phyloP scores from a whole-genome alignment of 2,113 vertebrate species.

The Heterocephalus glaber region DNA sequence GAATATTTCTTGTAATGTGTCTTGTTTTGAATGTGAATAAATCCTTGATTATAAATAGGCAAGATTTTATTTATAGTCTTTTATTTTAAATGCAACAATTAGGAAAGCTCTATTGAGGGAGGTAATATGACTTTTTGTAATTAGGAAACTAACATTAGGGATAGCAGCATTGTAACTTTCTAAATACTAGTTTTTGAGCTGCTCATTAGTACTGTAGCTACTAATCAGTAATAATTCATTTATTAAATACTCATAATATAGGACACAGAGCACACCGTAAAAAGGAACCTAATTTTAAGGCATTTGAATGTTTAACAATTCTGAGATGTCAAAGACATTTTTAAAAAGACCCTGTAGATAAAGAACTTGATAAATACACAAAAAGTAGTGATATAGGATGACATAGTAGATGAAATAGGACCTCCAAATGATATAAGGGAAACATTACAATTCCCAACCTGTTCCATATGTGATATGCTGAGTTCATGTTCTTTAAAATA shows the following conservation, averaged over 20 bases:
- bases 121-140: background rate
- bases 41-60: background rate
- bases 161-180: background rate
- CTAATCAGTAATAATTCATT: background rate
- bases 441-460: too few species aligned
- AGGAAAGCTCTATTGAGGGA: background rate
- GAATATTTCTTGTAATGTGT: background rate
- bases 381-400: background rate
- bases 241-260: background rate
- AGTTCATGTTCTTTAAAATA: too few species aligned
- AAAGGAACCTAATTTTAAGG: background rate
- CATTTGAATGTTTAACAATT: background rate
- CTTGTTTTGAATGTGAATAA: background rate
- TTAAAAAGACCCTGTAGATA: background rate
- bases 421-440: too few species aligned
- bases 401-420: too few species aligned
- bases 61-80: background rate
- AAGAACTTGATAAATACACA: background rate
- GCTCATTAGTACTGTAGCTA: background rate
- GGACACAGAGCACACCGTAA: background rate
- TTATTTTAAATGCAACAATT: background rate
- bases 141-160: background rate
- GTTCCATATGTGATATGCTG: too few species aligned
- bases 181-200: background rate
- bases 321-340: background rate